Conservation (phyloP, 2,888 invertebrate species). For the Lepidocyrtinus sp. region DNA sequence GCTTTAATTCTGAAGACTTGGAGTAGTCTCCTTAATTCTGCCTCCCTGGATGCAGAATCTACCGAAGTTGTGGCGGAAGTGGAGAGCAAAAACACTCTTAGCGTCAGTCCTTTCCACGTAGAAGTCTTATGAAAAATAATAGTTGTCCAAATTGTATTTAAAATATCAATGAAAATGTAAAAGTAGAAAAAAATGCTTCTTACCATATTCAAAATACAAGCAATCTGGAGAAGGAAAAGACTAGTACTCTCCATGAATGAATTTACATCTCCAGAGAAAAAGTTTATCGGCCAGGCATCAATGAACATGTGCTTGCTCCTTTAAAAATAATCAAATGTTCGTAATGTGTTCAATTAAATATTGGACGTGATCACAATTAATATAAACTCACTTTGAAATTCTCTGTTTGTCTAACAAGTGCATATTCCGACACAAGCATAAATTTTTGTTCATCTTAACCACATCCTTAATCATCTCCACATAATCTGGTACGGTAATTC, state of each 20-base stretch:
- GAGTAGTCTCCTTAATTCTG: constrained; percentile 77
- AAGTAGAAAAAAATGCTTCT: no score
- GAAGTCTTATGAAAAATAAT: no score
- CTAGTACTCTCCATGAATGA: constrained; percentile 90
- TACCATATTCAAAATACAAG: constrained; percentile 93
- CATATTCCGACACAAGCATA: constrained; percentile 94
- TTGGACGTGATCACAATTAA: constrained; percentile 20
- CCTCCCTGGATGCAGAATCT: constrained; percentile 71
- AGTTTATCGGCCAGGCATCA: constrained; percentile 98
- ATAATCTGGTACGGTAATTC: constrained; percentile 77
- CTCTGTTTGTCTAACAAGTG: constrained; percentile 85
- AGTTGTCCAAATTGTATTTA: neutral
- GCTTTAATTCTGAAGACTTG: constrained; percentile 90
- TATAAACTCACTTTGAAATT: constrained; percentile 78
- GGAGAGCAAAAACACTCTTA: constrained; percentile 90
- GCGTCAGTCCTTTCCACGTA: constrained; percentile 87
- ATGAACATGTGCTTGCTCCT: constrained; percentile 81
- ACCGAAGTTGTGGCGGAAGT: constrained; percentile 70
- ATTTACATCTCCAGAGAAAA: constrained; percentile 83
- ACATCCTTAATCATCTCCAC: constrained; percentile 90
- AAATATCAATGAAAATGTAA: constrained; percentile 23
- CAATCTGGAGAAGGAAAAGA: constrained; percentile 95
- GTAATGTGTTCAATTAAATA: neutral
- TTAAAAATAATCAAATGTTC: constrained; percentile 17
- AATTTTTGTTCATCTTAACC: constrained; percentile 93